Base-by-base conservation (phyloP, 2,888 invertebrate species). In the Phragmatobia fuliginosa region DNA sequence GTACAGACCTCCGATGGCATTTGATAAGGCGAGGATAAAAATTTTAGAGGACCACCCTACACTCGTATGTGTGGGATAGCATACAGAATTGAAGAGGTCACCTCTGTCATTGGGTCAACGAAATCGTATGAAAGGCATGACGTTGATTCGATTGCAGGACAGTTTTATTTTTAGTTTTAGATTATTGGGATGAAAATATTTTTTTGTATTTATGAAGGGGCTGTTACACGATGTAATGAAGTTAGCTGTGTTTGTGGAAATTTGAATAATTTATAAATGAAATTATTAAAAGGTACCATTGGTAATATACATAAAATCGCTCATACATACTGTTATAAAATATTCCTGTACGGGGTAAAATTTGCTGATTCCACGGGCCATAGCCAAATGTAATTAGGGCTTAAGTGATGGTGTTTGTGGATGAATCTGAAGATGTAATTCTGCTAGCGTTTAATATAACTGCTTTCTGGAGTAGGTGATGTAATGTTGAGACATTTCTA, bases 11-110 rank as follows among this genome's bases (percentile, higher is more conserved):
- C 72, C 76, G 76, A 80, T 77, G 78, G 75, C 81, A 70, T 74
- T 74, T 83, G 83, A 82, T 82, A 78, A 80, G 80, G 80, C 79
- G 82, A 71, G 72, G 77, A 80, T 81, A 81, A 81, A 77, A 69
- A 72, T 59, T 72, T 72, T 62, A 68, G 72, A 70, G 68, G 81
- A 79, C 81, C 81, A 79, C 81, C 56, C 79, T 75, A 68, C 71
- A 67, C n/a, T 61, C 56, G 33, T 31, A 38, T n/a, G 31, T 62
- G 72, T 71, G 59, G 58, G 66, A 66, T 62, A 61, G 67, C 72
- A 71, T 52, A 41, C 56, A 60, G 68, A 62, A 61, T 77, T 62
- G 60, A 21, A 36, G 68, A 63, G n/a, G 14, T 28, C 36, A 56
- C 36, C n/a, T 49, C 41, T 14, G 32, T 45, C 25, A 41, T 28